phyloP scores from a whole-genome alignment of 2,888 invertebrate species.

The Eristalinus aeneus region DNA sequence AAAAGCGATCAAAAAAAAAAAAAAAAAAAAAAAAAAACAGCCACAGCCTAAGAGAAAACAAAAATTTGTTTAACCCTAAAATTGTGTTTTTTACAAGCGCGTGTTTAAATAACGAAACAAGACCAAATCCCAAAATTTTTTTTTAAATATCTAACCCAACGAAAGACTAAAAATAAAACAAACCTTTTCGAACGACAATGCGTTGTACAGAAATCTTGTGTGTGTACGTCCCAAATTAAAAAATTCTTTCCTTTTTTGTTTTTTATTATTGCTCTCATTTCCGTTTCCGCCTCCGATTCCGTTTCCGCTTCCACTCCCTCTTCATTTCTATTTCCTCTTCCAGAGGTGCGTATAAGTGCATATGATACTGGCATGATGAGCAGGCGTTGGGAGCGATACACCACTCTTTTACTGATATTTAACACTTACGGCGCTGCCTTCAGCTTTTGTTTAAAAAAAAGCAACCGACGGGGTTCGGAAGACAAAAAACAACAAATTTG shows the following conservation, averaged over 20 bases:
- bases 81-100: conserved; percentile 38
- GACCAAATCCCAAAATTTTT: conserved; percentile 3
- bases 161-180: conserved; percentile 44
- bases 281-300: not conserved
- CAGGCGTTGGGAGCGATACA: no score
- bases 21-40: conserved; percentile 54
- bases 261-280: not conserved
- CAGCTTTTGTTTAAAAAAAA: no score
- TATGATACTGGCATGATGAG: not conserved
- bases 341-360: not conserved
- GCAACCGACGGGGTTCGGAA: no score
- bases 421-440: no score
- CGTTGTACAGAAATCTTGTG: conserved; percentile 68
- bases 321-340: not conserved
- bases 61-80: conserved; percentile 2
- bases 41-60: conserved; percentile 12
- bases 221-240: conserved; percentile 72
- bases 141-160: conserved; percentile 31
- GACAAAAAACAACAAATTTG: no score
- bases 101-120: not conserved
- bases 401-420: conserved; percentile 37
- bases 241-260: conserved; percentile 18
- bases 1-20: conserved; percentile 51
- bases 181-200: conserved; percentile 55
- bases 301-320: not conserved